Conservation (phyloP, 2,888 invertebrate genomes). For the Teleogryllus oceanicus region DNA sequence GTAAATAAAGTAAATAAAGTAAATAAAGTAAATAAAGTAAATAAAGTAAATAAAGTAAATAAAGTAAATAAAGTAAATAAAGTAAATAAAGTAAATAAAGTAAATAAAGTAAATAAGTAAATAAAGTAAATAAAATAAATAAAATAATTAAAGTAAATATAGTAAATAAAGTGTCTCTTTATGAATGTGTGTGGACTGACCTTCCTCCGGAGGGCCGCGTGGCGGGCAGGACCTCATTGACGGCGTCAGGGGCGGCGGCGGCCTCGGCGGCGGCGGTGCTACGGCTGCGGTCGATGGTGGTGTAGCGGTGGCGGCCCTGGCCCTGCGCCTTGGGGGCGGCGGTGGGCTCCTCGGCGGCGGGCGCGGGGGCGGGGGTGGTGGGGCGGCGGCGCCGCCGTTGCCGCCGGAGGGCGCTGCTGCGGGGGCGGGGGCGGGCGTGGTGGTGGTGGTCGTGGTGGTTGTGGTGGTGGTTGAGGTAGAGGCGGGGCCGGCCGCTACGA, state of each 20-base stretch:
- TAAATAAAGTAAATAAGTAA: too few relatives aligned
- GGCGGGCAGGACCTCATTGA: constrained; percentile 61
- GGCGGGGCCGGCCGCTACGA: constrained; percentile 21
- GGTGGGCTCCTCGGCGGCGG: constrained; percentile 29
- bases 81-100: too few relatives aligned
- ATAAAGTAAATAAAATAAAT: too few relatives aligned
- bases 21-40: too few relatives aligned
- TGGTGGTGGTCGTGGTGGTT: constrained; percentile 32
- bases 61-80: too few relatives aligned
- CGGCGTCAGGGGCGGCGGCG: constrained; percentile 56
- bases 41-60: too few relatives aligned
- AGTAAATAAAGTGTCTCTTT: too few relatives aligned
- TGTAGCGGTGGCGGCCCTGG: constrained; percentile 46
- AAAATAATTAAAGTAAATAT: too few relatives aligned
- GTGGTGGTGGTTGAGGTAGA: constrained; percentile 43
- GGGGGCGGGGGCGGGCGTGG: not conserved
- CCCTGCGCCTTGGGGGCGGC: not conserved
- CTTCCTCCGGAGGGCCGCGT: not conserved
- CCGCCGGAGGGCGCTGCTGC: not conserved
- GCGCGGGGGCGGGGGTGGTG: constrained; percentile 31
- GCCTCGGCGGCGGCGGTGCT: constrained; percentile 39
- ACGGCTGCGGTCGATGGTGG: constrained; percentile 54
- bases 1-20: too few relatives aligned
- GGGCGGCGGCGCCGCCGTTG: constrained; percentile 26
- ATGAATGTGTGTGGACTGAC: too few relatives aligned